phyloP scores from a whole-genome alignment of 2,113 vertebrate species.

The Gorsachius goisagi region DNA sequence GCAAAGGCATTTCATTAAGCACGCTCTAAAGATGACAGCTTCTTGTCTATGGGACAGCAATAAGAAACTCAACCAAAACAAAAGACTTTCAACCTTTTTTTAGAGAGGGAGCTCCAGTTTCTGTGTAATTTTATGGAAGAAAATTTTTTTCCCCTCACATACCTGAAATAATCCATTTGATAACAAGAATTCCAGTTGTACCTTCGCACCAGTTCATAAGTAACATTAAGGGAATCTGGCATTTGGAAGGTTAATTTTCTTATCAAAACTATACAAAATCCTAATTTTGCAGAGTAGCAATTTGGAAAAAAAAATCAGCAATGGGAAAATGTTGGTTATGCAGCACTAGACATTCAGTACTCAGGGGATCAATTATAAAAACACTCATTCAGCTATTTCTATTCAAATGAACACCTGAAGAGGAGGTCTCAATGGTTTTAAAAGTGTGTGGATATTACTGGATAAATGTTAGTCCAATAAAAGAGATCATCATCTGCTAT shows the following conservation, averaged over 20 bases:
- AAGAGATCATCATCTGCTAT: conserved; percentile 86
- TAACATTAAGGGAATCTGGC: conserved; percentile 50
- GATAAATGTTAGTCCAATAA: conserved; percentile 89
- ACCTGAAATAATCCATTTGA: not conserved
- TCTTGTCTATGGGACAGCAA: not conserved
- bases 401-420: conserved; percentile 94
- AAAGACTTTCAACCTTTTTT: not conserved
- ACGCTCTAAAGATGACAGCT: not conserved
- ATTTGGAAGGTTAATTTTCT: conserved; percentile 80
- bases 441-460: conserved; percentile 87
- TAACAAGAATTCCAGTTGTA: not conserved
- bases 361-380: conserved; percentile 92
- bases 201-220: not conserved
- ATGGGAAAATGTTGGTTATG: conserved; percentile 86
- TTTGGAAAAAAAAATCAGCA: conserved; percentile 75
- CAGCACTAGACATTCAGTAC: conserved; percentile 82
- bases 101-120: not conserved
- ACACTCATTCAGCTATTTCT: conserved; percentile 89
- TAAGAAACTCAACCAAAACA: not conserved
- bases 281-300: conserved; percentile 86
- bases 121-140: not conserved
- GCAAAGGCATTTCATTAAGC: conserved; percentile 1
- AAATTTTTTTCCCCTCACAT: not conserved
- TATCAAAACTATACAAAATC: conserved; percentile 82
- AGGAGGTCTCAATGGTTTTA: conserved; percentile 84